phyloP scores from a whole-genome alignment of 2,888 invertebrate species.

The Drosophila nr. perissopoda region DNA sequence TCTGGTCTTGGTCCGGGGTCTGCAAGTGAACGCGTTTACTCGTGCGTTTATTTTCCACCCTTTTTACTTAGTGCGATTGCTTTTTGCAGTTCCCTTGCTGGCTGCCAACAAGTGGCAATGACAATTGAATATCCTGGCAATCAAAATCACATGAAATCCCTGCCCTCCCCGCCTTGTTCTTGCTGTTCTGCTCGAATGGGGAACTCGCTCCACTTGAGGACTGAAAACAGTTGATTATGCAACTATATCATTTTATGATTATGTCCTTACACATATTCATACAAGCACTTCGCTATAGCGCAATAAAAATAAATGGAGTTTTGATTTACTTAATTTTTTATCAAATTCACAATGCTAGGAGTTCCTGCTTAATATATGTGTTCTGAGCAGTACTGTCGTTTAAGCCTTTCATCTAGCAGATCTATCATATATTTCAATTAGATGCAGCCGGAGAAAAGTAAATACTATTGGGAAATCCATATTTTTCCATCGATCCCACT shows the following conservation, averaged over 20 bases:
- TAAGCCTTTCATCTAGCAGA: not conserved
- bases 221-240: slow-evolving; percentile 46
- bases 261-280: slow-evolving; percentile 5
- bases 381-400: rapidly evolving
- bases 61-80: slow-evolving; percentile 64
- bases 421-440: not conserved
- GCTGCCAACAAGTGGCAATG: slow-evolving; percentile 78
- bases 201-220: not conserved
- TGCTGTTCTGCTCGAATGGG: slow-evolving; percentile 3
- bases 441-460: not conserved
- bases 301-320: slow-evolving; percentile 10
- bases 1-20: not conserved
- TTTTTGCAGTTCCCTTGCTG: slow-evolving; percentile 22
- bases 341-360: not conserved
- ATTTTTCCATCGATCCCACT: not conserved
- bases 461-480: rapidly evolving
- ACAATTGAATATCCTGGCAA: slow-evolving; percentile 79
- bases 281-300: not conserved
- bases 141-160: slow-evolving; percentile 77
- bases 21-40: slow-evolving; percentile 33
- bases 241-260: slow-evolving; percentile 20
- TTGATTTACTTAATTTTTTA: slow-evolving; percentile 2
- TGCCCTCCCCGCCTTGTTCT: slow-evolving; percentile 28
- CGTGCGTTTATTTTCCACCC: slow-evolving; percentile 70
- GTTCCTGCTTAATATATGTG: not conserved